Conservation (phyloP, 1,140 invertebrate species). For the Mizuhopecten yessoensis region DNA sequence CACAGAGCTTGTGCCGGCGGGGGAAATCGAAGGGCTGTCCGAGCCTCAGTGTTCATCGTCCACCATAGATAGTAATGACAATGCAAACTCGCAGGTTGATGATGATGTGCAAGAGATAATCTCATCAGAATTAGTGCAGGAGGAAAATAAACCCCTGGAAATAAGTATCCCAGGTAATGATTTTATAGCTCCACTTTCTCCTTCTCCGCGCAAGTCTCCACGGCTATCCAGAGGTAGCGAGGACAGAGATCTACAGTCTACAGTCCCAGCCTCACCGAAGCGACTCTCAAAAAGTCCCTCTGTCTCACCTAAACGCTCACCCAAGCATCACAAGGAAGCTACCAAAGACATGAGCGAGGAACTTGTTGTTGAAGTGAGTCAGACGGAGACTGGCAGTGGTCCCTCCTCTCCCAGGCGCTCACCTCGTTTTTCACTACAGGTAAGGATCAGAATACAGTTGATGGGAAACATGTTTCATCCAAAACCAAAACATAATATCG, state of each 20-base stretch:
- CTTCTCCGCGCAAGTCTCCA: background rate
- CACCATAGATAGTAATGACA: background rate
- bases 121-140: background rate
- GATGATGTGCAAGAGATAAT: background rate
- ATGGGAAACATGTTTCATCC: no score
- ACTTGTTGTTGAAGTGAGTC: slow-evolving; percentile 7
- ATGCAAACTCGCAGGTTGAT: background rate
- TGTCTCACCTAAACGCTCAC: background rate
- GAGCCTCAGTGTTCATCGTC: background rate
- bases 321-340: background rate
- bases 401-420: background rate
- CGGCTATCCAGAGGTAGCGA: background rate
- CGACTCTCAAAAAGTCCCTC: background rate
- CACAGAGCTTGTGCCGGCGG: background rate
- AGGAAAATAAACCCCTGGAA: slow-evolving; percentile 13
- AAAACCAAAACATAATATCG: no score
- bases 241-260: background rate
- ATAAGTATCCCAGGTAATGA: background rate
- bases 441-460: background rate
- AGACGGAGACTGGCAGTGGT: background rate
- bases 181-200: background rate
- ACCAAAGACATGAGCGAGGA: background rate
- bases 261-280: background rate
- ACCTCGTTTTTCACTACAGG: background rate
- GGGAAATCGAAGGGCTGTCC: background rate